These are phyloP conservation scores for Aquatica leii DNA, from an alignment of 2,888 invertebrate genomes.

Conservation along the genomic window DNA sequence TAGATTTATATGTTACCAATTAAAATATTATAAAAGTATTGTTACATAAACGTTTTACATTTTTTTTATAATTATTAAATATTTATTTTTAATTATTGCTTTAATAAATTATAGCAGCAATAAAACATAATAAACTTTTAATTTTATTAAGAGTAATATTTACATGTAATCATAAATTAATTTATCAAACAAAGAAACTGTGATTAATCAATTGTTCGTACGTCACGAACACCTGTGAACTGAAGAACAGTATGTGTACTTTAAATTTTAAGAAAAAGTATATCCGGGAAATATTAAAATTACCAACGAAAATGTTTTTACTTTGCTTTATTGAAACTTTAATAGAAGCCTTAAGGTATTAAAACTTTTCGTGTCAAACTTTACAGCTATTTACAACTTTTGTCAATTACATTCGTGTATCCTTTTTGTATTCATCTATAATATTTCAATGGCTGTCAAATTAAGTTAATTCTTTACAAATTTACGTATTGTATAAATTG, in stretches of 20 bases:
- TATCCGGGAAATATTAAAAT: not conserved
- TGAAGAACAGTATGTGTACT: not conserved
- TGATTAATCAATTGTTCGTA: not conserved
- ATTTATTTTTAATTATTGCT: no score
- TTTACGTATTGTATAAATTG: no score
- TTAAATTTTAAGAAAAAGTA: conserved; percentile 1
- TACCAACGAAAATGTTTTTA: not conserved
- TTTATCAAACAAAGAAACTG: not conserved
- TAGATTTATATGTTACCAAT: no score
- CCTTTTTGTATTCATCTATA: not conserved
- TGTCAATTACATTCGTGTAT: conserved; percentile 4
- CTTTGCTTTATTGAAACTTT: conserved; percentile 4
- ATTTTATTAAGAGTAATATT: no score
- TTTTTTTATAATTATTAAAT: no score
- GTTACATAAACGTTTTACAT: no score
- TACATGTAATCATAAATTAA: not conserved
- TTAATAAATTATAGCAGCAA: no score
- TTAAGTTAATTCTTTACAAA: no score
- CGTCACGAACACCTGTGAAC: not conserved
- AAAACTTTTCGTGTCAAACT: conserved; percentile 26
- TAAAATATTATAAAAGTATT: no score
- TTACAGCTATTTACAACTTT: conserved; percentile 24
- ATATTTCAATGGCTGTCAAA: not conserved
- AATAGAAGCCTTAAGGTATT: not conserved
- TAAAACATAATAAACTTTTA: no score